Percentiles rank a stretch among this genome's conserved stretches.
These are phyloP conservation scores for Synanthedon formicaeformis DNA, from an alignment of 2,888 invertebrate genomes.

Conservation along the genomic window DNA sequence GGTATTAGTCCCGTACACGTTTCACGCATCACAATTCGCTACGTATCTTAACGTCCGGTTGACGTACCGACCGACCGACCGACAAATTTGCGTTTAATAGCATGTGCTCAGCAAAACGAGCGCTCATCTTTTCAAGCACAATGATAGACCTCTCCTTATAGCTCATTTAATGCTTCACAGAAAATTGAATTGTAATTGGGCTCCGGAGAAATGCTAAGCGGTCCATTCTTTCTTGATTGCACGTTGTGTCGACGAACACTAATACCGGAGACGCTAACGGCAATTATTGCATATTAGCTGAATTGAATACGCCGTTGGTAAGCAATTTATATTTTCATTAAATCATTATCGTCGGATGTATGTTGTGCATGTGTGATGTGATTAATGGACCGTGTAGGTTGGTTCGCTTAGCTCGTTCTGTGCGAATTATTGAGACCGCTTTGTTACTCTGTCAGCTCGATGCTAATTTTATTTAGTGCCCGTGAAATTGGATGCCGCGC, in stretches of 20 bases:
- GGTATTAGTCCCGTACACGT: slow-evolving; percentile 6
- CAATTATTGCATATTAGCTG: slow-evolving; percentile 58
- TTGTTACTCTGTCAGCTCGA: slow-evolving; percentile 54
- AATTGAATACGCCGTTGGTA: slow-evolving; percentile 33
- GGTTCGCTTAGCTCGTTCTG: slow-evolving; percentile 46
- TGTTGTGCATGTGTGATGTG: slow-evolving; percentile 31
- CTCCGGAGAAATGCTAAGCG: slow-evolving; percentile 44
- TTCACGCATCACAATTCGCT: slow-evolving; percentile 11
- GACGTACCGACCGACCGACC: slow-evolving; percentile 17
- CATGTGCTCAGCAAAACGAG: slow-evolving; percentile 16
- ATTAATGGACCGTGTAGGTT: slow-evolving; percentile 40
- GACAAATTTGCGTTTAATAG: slow-evolving; percentile 33
- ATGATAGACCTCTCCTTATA: slow-evolving; percentile 18
- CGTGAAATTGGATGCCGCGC: slow-evolving; percentile 55
- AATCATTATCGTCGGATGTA: slow-evolving; percentile 31
- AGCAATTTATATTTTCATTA: slow-evolving; percentile 38
- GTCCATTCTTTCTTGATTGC: slow-evolving; percentile 44
- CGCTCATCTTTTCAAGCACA: slow-evolving; percentile 15
- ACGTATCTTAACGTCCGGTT: slow-evolving; percentile 18
- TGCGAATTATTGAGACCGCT: slow-evolving; percentile 61
- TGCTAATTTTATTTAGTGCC: slow-evolving; percentile 66
- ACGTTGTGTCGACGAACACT: slow-evolving; percentile 24
- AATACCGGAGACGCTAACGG: slow-evolving; percentile 20
- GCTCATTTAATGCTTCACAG: slow-evolving; percentile 36
- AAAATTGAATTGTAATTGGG: slow-evolving; percentile 61